A percentile compares a stretch with the other conserved stretches of the same genome.
phyloP scores from a whole-genome alignment of 2,113 vertebrate species.

The Eulemur macaco region DNA sequence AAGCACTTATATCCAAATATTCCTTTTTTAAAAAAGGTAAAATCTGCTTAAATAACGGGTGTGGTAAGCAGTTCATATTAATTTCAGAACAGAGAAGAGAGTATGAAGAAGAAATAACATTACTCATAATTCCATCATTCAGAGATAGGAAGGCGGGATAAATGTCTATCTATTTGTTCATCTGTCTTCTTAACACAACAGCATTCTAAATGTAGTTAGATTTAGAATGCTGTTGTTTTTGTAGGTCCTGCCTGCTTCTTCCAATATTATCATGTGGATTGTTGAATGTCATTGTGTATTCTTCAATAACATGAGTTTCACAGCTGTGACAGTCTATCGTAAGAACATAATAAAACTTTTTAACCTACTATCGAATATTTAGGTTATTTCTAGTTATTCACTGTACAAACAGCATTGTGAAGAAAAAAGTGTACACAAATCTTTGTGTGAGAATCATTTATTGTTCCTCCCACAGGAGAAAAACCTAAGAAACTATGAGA shows the following conservation, averaged over 20 bases:
- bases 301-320: neutral
- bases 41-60: neutral
- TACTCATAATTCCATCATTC: neutral
- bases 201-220: neutral
- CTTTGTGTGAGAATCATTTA: constrained; percentile 23
- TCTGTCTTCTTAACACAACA: neutral
- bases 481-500: neutral
- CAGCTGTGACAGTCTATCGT: neutral
- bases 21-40: neutral
- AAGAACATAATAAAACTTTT: neutral
- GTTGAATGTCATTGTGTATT: neutral
- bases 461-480: neutral
- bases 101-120: neutral
- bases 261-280: neutral
- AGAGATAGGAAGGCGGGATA: neutral
- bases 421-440: constrained; percentile 33
- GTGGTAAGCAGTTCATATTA: neutral
- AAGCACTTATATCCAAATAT: neutral
- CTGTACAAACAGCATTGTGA: neutral
- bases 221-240: neutral
- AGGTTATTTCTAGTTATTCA: neutral
- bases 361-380: neutral
- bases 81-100: neutral
- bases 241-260: neutral
- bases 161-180: neutral